phyloP scores from a whole-genome alignment of 2,797 vertebrate species.

The Amazona ochrocephala region DNA sequence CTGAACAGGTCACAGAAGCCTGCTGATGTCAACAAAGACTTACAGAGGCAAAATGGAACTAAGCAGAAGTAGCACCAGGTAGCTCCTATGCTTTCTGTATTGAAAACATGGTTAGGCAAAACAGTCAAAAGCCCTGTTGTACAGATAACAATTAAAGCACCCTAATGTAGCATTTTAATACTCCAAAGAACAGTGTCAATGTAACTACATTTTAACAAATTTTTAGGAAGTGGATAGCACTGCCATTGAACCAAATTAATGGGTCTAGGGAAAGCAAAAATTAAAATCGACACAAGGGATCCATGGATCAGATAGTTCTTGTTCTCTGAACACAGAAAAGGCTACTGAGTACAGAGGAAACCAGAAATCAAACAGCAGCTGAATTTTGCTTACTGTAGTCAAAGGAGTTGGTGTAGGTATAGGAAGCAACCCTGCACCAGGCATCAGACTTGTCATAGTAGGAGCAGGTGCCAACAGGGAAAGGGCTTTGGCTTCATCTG shows the following conservation, averaged over 20 bases:
- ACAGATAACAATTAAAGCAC: background rate
- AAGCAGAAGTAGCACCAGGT: background rate
- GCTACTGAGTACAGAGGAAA: background rate
- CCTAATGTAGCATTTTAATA: background rate
- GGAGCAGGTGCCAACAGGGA: conserved; percentile 92
- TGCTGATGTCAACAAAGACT: background rate
- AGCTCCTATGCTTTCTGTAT: background rate
- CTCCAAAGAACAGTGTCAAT: background rate
- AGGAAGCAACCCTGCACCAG: conserved; percentile 93
- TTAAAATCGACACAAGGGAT: background rate
- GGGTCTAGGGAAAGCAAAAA: background rate
- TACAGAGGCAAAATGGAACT: background rate
- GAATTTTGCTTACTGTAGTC: conserved; percentile 85
- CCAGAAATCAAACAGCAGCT: background rate
- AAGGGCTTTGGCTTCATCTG: conserved; percentile 97
- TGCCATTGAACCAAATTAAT: background rate
- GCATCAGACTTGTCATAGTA: conserved; percentile 88
- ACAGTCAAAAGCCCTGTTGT: background rate
- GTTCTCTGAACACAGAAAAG: background rate
- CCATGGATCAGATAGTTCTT: rapidly evolving
- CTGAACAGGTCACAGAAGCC: background rate
- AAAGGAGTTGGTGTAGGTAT: conserved; percentile 89
- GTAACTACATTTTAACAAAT: background rate
- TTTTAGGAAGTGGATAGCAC: background rate
- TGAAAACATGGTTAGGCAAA: background rate